Evolutionary conservation across 2,888 invertebrate genomes (phyloP).

Genomic region (Hoplodrina ambigua): DNA sequence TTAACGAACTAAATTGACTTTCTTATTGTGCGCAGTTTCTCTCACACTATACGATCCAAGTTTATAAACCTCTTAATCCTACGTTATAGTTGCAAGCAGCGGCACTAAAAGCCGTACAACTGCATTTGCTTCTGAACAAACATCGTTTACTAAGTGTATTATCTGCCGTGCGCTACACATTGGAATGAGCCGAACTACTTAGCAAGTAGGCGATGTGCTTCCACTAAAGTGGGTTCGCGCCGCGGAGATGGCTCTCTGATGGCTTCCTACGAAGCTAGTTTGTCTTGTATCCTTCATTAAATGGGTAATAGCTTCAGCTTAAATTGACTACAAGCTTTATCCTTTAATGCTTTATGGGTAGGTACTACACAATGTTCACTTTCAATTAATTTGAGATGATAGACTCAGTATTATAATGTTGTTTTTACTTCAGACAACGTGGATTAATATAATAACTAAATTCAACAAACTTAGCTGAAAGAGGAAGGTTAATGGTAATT

Average conservation of each 20-base stretch:
- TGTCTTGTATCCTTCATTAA: conserved; percentile 82
- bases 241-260: conserved; percentile 78
- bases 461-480: neutral
- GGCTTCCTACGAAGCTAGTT: conserved; percentile 80
- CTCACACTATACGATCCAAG: conserved; percentile 74
- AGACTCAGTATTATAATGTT: conserved; percentile 34
- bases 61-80: conserved; percentile 80
- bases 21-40: conserved; percentile 80
- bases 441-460: conserved; percentile 24
- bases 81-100: conserved; percentile 74
- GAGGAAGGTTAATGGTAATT: neutral
- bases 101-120: conserved; percentile 80
- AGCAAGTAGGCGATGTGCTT: conserved; percentile 76
- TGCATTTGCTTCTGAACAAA: conserved; percentile 83
- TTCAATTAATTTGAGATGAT: conserved; percentile 47
- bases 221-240: conserved; percentile 79
- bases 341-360: conserved; percentile 53
- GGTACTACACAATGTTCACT: conserved; percentile 31
- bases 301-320: conserved; percentile 76
- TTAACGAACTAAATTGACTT: conserved; percentile 85
- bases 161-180: conserved; percentile 76
- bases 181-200: conserved; percentile 81
- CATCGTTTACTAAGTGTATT: conserved; percentile 80
- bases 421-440: conserved; percentile 38
- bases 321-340: conserved; percentile 73